Evolutionary conservation across 2,797 vertebrate species (phyloP), one percentile per base, ranked within the genome.

Genomic region (Notoglanidium macrostoma): DNA sequence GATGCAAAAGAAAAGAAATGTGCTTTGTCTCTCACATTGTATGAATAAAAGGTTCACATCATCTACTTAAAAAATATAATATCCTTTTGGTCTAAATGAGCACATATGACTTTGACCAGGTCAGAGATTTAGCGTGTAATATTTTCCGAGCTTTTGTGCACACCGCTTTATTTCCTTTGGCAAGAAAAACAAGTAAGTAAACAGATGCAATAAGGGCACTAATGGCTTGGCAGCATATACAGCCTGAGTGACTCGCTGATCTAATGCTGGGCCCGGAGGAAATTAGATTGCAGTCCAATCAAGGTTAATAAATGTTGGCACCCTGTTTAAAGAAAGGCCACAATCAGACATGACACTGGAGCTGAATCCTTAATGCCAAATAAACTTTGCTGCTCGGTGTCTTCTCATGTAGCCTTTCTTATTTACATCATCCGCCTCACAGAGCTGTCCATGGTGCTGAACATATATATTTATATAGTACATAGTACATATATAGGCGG

Each of bases 271-370:
- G 80, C 91, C 91, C 89, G 26, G 80, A 90, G 91, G 91, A 93
- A 92, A 93, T 93, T 90, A 91, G 85, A 49, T 63, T 70, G 55
- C 35, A 72, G 85, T 87, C 88, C 77, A 84, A 79, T 81, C 78
- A 87, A 92, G 88, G 91, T 87, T 91, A 91, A 93, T 92, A 85
- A 92, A 86, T 49, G 84, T 67, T 72, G 80, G 54, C 57, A 46
- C 85, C 88, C 3, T n/a, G 83, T 67, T 61, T 85, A 44, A 26
- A 55, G 57, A 70, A 85, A 80, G 46, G 67, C 90, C 61, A 11
- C 2, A 78, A 86, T 86, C 84, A 90, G 74, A 49, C 23, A 68
- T 10, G 29, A 84, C 67, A 63, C 54, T 87, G 86, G 70, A 84
- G 72, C 57, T 84, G 81, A 86, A 87, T 89, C 81, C 32, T 78